Conservation (phyloP, 2,113 vertebrate species). For the Calyptommatus sinebrachiatus region DNA sequence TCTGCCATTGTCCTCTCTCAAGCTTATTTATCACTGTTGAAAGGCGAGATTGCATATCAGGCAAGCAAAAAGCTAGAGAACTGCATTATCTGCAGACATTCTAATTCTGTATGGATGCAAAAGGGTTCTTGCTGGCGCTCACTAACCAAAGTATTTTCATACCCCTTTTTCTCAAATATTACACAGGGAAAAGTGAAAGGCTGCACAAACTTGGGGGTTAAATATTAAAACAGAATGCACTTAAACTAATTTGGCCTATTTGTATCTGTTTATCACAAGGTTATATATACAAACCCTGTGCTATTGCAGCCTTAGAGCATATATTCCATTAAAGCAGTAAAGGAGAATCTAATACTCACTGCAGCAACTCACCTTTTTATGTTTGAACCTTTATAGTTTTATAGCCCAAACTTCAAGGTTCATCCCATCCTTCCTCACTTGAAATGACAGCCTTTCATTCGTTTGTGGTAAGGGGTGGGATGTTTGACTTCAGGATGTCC, state of each 20-base stretch:
- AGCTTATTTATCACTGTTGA: conserved; percentile 43
- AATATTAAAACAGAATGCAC: neutral
- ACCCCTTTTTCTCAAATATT: neutral
- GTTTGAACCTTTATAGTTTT: too few relatives aligned
- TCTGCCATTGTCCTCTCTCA: conserved; percentile 30
- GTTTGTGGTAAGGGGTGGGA: too few relatives aligned
- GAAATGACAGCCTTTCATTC: too few relatives aligned
- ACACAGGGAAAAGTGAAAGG: neutral
- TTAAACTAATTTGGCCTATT: neutral
- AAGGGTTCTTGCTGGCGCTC: neutral
- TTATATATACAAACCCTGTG: too few relatives aligned
- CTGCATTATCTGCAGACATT: conserved; percentile 20
- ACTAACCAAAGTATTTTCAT: too few relatives aligned
- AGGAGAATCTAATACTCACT: too few relatives aligned
- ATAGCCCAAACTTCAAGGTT: too few relatives aligned
- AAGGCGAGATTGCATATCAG: conserved; percentile 50
- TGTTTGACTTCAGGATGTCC: too few relatives aligned
- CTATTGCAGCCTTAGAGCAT: too few relatives aligned
- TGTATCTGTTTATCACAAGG: neutral
- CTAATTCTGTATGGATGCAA: conserved; percentile 40
- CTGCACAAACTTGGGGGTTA: neutral
- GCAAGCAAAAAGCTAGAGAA: conserved; percentile 28
- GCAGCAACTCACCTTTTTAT: too few relatives aligned
- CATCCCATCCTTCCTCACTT: too few relatives aligned
- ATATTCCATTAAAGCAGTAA: too few relatives aligned